Conservation (phyloP, 2,888 invertebrate genomes). For the Rhagophthalmus giganteus region DNA sequence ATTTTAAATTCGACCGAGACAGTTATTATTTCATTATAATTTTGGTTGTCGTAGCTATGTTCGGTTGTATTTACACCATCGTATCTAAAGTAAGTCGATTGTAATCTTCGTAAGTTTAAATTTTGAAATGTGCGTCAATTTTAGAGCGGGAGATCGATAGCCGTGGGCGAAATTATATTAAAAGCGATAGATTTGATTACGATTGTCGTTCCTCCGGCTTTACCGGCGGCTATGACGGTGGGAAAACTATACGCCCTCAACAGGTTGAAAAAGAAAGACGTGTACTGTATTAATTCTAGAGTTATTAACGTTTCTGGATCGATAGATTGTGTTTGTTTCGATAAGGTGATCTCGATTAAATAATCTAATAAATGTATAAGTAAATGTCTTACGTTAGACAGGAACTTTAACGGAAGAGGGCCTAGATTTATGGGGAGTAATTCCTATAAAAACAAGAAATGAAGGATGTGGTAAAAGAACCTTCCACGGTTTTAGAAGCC, state of each 20-base stretch:
- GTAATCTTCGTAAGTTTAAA: no score
- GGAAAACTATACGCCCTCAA: conserved; percentile 90
- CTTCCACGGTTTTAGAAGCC: conserved; percentile 32
- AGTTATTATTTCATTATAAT: conserved; percentile 88
- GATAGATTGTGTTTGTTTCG: conserved; percentile 86
- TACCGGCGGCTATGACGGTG: conserved; percentile 96
- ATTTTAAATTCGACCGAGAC: conserved; percentile 94
- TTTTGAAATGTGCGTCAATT: conserved; percentile 23
- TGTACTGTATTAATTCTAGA: conserved; percentile 91
- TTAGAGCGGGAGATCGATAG: conserved; percentile 65
- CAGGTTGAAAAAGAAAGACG: conserved; percentile 73
- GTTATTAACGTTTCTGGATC: conserved; percentile 93
- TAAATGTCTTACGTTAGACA: conserved; percentile 62
- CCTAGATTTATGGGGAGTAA: conserved; percentile 92
- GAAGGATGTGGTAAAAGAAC: conserved; percentile 41
- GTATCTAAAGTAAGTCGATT: conserved; percentile 83
- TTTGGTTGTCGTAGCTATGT: conserved; percentile 73
- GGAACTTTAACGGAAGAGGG: conserved; percentile 97
- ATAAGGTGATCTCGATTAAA: conserved; percentile 80
- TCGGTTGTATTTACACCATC: conserved; percentile 87
- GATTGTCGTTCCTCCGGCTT: conserved; percentile 91
- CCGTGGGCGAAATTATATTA: conserved; percentile 67
- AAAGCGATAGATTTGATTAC: conserved; percentile 91
- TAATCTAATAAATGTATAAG: neutral
- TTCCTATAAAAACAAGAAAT: conserved; percentile 59